These are phyloP conservation scores for Apamea sordens DNA, from an alignment of 2,888 invertebrate species.

Conservation along the genomic window DNA sequence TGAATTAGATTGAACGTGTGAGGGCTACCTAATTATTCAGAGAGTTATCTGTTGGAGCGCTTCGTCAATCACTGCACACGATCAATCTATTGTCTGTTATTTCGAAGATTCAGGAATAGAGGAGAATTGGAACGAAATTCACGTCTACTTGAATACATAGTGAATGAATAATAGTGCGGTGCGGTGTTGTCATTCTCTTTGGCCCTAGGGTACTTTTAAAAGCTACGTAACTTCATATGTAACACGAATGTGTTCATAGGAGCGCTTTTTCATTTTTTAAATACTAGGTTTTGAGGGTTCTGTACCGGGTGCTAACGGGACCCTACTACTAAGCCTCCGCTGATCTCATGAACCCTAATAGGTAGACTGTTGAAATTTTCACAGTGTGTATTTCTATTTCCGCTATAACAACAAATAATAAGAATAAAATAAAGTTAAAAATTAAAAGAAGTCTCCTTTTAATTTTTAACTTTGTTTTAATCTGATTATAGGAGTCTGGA, in stretches of 20 bases:
- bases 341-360: no score
- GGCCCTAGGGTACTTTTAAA: not conserved
- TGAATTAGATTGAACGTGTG: slow-evolving; percentile 7
- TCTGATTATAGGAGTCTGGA: no score
- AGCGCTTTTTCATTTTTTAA: not conserved
- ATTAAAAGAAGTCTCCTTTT: no score
- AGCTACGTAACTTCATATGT: not conserved
- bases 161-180: no score
- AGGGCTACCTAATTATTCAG: slow-evolving; percentile 25
- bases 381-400: no score
- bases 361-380: no score
- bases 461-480: no score
- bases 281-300: not conserved
- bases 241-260: not conserved
- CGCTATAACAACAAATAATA: no score
- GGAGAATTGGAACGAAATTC: not conserved
- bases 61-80: slow-evolving; percentile 44
- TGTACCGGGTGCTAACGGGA: no score
- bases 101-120: not conserved
- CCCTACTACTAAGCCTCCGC: no score
- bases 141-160: not conserved
- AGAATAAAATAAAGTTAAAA: no score
- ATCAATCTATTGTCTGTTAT: slow-evolving; percentile 29
- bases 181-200: not conserved
- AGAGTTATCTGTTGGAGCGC: not conserved